phyloP scores from a whole-genome alignment of 2,113 vertebrate genomes.

The Macquaria australasica region DNA sequence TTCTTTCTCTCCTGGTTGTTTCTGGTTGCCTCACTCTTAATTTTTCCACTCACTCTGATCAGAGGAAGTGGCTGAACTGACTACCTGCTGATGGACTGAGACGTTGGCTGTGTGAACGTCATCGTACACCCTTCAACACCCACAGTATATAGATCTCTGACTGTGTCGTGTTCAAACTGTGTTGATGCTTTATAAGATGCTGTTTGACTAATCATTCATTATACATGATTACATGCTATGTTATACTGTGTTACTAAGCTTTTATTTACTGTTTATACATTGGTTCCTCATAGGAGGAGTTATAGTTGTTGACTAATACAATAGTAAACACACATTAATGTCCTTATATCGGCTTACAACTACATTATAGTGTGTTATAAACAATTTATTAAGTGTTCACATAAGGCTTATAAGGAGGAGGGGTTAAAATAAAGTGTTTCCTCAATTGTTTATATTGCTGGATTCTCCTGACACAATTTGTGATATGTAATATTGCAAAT shows the following conservation, averaged over 20 bases:
- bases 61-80: conserved; percentile 73
- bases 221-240: background rate
- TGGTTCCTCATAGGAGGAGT: background rate
- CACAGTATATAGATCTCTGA: conserved; percentile 14
- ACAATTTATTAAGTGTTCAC: no score
- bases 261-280: background rate
- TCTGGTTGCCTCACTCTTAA: background rate
- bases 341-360: background rate
- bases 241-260: background rate
- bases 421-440: background rate
- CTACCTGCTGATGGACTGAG: conserved; percentile 54
- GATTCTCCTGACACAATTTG: no score
- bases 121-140: conserved; percentile 28
- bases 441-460: background rate
- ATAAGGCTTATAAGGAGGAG: no score
- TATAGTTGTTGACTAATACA: background rate
- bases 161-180: background rate
- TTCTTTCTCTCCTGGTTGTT: background rate
- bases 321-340: background rate
- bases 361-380: background rate
- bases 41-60: conserved; percentile 32
- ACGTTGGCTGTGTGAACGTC: conserved; percentile 19
- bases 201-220: background rate
- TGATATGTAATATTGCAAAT: background rate
- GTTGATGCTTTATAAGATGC: background rate